Conservation (phyloP, 2,113 vertebrate species). For the Amphiprion percula region DNA sequence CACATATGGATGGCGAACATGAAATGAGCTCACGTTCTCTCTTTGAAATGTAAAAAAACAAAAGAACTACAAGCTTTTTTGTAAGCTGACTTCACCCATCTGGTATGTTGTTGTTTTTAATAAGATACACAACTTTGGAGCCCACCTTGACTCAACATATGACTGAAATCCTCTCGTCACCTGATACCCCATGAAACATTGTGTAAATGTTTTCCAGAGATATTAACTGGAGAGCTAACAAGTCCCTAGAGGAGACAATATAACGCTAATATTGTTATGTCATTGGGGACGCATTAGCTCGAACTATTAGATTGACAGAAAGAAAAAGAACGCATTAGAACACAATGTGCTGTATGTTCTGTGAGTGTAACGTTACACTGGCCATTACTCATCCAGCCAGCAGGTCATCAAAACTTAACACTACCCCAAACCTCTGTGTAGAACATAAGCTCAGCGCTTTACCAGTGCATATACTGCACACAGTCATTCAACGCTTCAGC, state of each 20-base stretch:
- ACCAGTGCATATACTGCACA: neutral
- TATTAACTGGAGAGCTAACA: slow-evolving; percentile 47
- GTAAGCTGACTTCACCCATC: slow-evolving; percentile 33
- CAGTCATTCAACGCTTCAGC: neutral
- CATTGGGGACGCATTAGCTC: slow-evolving; percentile 34
- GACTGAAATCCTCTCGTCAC: slow-evolving; percentile 51
- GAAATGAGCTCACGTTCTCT: slow-evolving; percentile 38
- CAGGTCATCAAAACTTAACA: slow-evolving; percentile 21
- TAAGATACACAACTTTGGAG: slow-evolving; percentile 19
- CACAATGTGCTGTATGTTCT: slow-evolving; percentile 28
- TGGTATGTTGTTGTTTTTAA: slow-evolving; percentile 62
- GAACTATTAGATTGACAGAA: slow-evolving; percentile 36
- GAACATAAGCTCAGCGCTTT: neutral
- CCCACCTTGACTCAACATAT: slow-evolving; percentile 51
- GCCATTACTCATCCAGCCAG: slow-evolving; percentile 26
- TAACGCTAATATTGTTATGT: slow-evolving; percentile 34
- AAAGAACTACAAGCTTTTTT: slow-evolving; percentile 16
- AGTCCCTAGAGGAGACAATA: slow-evolving; percentile 35
- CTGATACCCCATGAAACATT: slow-evolving; percentile 58
- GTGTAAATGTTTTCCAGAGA: slow-evolving; percentile 62
- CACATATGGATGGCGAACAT: neutral
- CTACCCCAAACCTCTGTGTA: neutral
- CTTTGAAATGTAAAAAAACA: slow-evolving; percentile 44
- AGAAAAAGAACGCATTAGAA: neutral
- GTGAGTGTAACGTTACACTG: slow-evolving; percentile 24